These are phyloP conservation scores for Cercopithecus mona DNA, from an alignment of 2,113 vertebrate species.

Conservation along the genomic window DNA sequence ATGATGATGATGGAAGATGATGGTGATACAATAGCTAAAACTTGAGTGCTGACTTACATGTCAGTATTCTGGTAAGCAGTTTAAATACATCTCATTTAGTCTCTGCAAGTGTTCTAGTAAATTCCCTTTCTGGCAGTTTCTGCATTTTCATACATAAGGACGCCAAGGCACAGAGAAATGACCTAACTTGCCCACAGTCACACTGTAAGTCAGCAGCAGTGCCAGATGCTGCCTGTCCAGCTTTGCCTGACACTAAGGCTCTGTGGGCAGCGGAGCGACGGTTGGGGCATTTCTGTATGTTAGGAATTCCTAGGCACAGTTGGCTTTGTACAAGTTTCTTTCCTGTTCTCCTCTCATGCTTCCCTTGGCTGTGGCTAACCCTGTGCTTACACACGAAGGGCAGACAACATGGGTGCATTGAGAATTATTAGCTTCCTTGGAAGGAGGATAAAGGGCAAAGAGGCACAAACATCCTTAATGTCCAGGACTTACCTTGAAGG, in stretches of 20 bases:
- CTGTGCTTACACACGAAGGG: background rate
- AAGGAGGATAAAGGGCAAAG: background rate
- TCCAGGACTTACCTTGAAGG: background rate
- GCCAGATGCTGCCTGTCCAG: background rate
- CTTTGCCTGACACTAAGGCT: background rate
- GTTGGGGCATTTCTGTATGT: background rate
- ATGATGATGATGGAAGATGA: background rate
- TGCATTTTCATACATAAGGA: background rate
- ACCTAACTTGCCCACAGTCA: background rate
- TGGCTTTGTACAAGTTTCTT: background rate
- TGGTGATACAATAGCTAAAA: background rate
- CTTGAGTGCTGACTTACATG: background rate
- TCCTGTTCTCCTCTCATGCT: background rate
- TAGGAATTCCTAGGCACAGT: background rate
- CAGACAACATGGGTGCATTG: background rate
- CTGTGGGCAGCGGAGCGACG: background rate
- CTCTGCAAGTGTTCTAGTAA: background rate
- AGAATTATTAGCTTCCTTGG: background rate
- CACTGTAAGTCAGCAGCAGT: background rate
- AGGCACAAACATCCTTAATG: background rate
- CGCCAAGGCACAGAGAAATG: background rate
- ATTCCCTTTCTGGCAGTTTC: background rate
- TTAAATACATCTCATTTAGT: background rate
- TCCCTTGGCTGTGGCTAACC: background rate
- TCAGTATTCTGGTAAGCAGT: background rate